Conservation (phyloP, 2,888 invertebrate genomes). For the Lasius platythorax region DNA sequence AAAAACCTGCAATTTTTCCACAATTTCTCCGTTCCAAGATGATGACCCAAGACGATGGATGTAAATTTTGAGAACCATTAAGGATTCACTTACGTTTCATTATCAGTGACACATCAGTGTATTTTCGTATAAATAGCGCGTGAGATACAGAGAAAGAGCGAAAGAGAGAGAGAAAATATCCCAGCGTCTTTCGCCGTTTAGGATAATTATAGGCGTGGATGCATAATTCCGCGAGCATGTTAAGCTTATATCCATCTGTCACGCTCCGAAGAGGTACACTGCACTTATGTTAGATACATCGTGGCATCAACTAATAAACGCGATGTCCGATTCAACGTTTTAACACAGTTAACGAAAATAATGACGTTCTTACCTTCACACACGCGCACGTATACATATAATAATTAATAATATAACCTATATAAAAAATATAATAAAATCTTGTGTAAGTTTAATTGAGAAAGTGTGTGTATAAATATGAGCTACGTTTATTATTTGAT, state of each 20-base stretch:
- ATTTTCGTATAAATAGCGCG: not conserved
- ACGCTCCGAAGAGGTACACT: slow-evolving; percentile 72
- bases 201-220: slow-evolving; percentile 72
- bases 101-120: slow-evolving; percentile 12
- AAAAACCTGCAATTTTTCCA: not conserved
- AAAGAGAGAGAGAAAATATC: not conserved
- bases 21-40: not conserved
- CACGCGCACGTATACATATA: not conserved
- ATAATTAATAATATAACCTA: not conserved
- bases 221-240: slow-evolving; percentile 71
- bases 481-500: not conserved
- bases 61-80: not conserved
- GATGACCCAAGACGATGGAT: not conserved
- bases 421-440: not conserved
- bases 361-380: not conserved
- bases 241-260: slow-evolving; percentile 75
- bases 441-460: not conserved
- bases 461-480: not conserved
- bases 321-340: slow-evolving; percentile 22
- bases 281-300: slow-evolving; percentile 58
- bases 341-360: slow-evolving; percentile 18
- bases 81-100: not conserved
- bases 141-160: not conserved
- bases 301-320: slow-evolving; percentile 57
- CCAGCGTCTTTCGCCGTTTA: slow-evolving; percentile 22